Conservation (phyloP, 2,888 invertebrate species). For the Nemapogon koenigi region DNA sequence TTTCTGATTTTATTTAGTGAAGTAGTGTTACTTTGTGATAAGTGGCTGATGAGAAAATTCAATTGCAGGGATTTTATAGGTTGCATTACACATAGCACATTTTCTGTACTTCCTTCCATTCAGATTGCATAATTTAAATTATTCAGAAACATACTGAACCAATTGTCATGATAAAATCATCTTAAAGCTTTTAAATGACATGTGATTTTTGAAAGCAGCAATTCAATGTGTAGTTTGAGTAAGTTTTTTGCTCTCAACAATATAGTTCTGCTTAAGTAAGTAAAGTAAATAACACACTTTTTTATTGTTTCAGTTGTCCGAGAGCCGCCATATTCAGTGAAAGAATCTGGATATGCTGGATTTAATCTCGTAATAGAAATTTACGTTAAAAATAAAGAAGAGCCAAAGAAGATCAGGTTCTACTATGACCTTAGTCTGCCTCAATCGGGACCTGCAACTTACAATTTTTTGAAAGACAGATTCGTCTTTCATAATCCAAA, state of each 20-base stretch:
- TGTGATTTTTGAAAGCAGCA: too few relatives aligned
- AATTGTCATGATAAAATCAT: neutral
- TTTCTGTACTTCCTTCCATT: neutral
- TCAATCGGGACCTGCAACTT: slow-evolving; percentile 74
- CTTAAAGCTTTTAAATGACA: too few relatives aligned
- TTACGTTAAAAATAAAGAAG: slow-evolving; percentile 86
- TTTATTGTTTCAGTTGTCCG: slow-evolving; percentile 73
- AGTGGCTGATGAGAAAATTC: too few relatives aligned
- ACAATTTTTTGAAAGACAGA: slow-evolving; percentile 78
- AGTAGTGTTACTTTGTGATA: too few relatives aligned
- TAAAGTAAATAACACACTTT: neutral
- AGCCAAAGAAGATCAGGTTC: slow-evolving; percentile 84
- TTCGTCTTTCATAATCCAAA: slow-evolving; percentile 85
- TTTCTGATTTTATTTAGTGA: too few relatives aligned
- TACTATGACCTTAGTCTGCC: slow-evolving; percentile 87
- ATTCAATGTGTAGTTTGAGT: too few relatives aligned
- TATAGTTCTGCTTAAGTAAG: too few relatives aligned
- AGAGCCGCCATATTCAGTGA: slow-evolving; percentile 88
- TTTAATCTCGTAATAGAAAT: slow-evolving; percentile 91
- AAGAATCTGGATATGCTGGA: slow-evolving; percentile 96
- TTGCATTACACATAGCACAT: neutral
- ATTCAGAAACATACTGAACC: neutral
- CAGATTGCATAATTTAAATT: neutral
- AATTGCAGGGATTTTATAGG: too few relatives aligned
- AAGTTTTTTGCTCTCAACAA: too few relatives aligned